Base-by-base conservation (phyloP, 2,113 vertebrate species). In the Hypomesus transpacificus region DNA sequence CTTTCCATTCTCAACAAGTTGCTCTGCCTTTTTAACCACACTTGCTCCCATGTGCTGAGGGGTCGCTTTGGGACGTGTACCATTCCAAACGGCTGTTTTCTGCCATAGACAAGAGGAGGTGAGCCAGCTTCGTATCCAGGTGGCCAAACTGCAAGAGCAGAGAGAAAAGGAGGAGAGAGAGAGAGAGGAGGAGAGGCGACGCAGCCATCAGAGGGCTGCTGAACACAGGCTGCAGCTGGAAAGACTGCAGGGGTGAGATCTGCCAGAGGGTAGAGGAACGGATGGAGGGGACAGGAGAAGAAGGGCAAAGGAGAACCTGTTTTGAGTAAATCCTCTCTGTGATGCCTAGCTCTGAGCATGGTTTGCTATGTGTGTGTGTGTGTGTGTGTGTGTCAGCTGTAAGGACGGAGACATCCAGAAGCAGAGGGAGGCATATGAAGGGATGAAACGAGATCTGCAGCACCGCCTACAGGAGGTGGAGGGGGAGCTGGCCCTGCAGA, bases 191-290 rank as follows among this genome's bases (percentile, higher is more conserved):
- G 64, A 92, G 74, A 84, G 82, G 73, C 73, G 53, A 39, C 74
- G 70, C 31, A 83, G 81, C 77, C 80, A 67, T 71, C 79, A 66
- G 24, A 65, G 26, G 9, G 61, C 75, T 8, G 85, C 83, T 73
- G 86, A 94, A 65, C 86, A 90, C 64, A 88, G 73, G n/a, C 76
- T 86, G 16, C 87, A 91, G 70, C 56, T 94, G 80, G 88, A 91
- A 34, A 76, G 34, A n/a, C 34, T 90, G 13, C 89, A 84, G 75
- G 80, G 90, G 94, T 94, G 77, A 85, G 82, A 46, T 60, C 8
- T 17, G 17, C 17, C 17, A 61, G 18, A 18, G 53, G 54, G 53
- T 3, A 56, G 53, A 17, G 1, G 54, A 11, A 18, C 16, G 18
- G 20, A 14, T n/a, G 63, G 20, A n/a, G 63, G 20, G 34, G 39